Evolutionary conservation across 1,140 invertebrate genomes (phyloP), one percentile per base, ranked within the genome.

Genomic region (Condylostylus longicornis): DNA sequence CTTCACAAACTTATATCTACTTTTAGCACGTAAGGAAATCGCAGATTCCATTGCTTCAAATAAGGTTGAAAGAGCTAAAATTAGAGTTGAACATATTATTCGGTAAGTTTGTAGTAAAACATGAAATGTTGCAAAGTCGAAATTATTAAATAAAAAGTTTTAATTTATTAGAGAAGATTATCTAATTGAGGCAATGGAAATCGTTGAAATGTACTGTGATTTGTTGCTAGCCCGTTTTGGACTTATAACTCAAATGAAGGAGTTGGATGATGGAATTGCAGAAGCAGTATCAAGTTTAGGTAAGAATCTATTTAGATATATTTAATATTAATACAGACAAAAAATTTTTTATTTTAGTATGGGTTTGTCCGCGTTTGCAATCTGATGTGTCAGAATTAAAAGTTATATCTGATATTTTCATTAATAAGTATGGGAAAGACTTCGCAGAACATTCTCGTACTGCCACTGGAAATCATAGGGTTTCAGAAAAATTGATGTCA

Each of bases 201-300:
- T 98, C 31, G 72, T 98, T 3, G 96, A 99, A 70, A 98, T 98
- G 90, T 98, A 94, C 58, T 98, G 94, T 67, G 96, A 99, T 68
- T 64, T 98, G 15, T 61, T 99, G n/a, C 63, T 99, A 13, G 93
- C 95, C 3, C 72, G 94, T 56, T 98, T 98, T 68, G 96, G 95
- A 12, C 67, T 98, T 2, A 79, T 98, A 33, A 86, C 95, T 45
- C 91, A 97, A 65, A 93, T 95, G 80, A 97, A 96, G 75, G 86
- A 85, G 42, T 54, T 98, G 4, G 95, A 98, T 58, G 86, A 90
- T 42, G 93, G 93, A 4, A 66, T 99, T 18, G 80, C 87, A 19
- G 95, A 98, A 67, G 82, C 94, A 4, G 87, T 98, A 45, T 93
- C 90, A 3, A 95, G 80, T 49, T 65, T n/a, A n/a, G n/a, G n/a